Percentiles rank a stretch among this genome's conserved stretches.
Evolutionary conservation across 2,797 vertebrate genomes (phyloP).

Genomic region (Danio aesculapii): DNA sequence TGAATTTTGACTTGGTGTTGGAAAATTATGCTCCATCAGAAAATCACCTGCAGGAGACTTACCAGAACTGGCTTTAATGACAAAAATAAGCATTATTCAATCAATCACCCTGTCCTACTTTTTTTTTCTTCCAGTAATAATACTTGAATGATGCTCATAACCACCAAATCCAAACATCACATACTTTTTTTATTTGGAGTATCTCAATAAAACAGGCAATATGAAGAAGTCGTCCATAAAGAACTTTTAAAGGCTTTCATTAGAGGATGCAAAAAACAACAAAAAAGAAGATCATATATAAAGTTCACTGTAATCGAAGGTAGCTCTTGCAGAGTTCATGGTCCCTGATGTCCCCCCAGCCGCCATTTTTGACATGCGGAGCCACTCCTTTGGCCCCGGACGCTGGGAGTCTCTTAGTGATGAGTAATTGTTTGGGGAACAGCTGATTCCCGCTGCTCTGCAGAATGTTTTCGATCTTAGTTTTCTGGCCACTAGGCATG

Average conservation of each 20-base stretch:
- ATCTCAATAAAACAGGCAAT: conserved; percentile 86
- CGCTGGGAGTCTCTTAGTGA: conserved; percentile 88
- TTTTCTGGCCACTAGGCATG: conserved; percentile 89
- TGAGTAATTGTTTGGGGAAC: conserved; percentile 90
- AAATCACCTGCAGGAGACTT: too few relatives aligned
- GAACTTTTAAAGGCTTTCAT: conserved; percentile 81
- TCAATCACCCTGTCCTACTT: too few relatives aligned
- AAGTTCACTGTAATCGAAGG: conserved; percentile 92
- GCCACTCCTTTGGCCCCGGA: conserved; percentile 83
- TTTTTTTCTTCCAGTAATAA: conserved; percentile 39
- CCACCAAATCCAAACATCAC: conserved; percentile 77
- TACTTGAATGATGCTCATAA: conserved; percentile 68
- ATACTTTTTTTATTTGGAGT: conserved; percentile 80
- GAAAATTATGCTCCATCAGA: too few relatives aligned
- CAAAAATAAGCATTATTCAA: too few relatives aligned
- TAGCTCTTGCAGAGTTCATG: conserved; percentile 99
- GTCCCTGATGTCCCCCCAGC: conserved; percentile 99
- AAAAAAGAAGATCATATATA: conserved; percentile 71
- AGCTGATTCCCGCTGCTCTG: conserved; percentile 88
- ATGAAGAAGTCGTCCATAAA: conserved; percentile 83
- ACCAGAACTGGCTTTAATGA: too few relatives aligned
- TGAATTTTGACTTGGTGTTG: too few relatives aligned
- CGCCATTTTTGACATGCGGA: conserved; percentile 96
- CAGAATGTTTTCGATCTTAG: conserved; percentile 91
- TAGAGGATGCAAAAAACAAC: conserved; percentile 81